A percentile compares a stretch with the other conserved stretches of the same genome.
Conservation (phyloP, 2,797 vertebrate genomes). For the Takifugu ocellatus region DNA sequence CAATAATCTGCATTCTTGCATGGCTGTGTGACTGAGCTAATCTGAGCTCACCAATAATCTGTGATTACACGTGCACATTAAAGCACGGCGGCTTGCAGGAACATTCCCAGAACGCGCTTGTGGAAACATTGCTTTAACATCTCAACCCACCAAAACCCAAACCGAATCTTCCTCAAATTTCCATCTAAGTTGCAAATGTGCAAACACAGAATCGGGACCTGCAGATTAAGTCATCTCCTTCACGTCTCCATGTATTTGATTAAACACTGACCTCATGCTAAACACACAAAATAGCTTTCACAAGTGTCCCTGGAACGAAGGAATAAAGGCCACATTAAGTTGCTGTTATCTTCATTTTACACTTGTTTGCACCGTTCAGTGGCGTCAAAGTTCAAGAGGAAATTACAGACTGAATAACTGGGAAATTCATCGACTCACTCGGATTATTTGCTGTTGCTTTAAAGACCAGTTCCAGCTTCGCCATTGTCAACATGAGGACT, state of each 20-base stretch:
- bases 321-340: not conserved
- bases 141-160: not conserved
- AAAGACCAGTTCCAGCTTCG: not conserved
- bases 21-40: conserved; percentile 5
- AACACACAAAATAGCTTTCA: conserved; percentile 2
- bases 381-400: not conserved
- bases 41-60: conserved; percentile 16
- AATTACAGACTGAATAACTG: not conserved
- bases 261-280: conserved; percentile 9
- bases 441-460: conserved; percentile 8
- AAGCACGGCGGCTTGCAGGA: not conserved
- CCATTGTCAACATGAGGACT: no score
- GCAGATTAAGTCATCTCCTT: conserved; percentile 26
- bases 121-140: not conserved
- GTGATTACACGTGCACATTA: conserved; percentile 17
- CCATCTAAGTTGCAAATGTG: conserved; percentile 28
- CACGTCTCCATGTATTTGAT: not conserved
- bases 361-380: not conserved
- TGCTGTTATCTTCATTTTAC: conserved; percentile 5
- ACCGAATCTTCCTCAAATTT: not conserved
- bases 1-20: conserved; percentile 7
- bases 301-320: no score
- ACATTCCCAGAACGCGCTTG: not conserved
- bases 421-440: not conserved
- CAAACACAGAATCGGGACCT: conserved; percentile 10